These are phyloP conservation scores for Arenaria interpres DNA, from an alignment of 2,113 vertebrate species.

Conservation along the genomic window DNA sequence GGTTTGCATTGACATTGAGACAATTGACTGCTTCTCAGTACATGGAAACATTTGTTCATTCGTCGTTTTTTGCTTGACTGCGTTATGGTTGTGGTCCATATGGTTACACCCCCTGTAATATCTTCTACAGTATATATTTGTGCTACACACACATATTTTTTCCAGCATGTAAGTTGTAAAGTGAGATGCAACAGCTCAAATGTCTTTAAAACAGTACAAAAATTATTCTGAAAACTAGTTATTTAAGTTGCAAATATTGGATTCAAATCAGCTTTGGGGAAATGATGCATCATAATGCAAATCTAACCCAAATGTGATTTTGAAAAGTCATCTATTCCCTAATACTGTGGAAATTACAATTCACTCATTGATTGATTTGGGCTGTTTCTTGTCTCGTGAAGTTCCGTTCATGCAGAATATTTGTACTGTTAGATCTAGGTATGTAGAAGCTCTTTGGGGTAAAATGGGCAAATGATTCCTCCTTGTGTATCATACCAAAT, in stretches of 20 bases:
- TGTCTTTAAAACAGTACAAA: neutral
- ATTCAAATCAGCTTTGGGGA: neutral
- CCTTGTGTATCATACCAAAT: neutral
- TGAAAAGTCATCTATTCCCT: neutral
- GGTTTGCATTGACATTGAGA: neutral
- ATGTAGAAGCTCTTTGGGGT: neutral
- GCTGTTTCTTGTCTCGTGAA: neutral
- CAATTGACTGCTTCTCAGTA: neutral
- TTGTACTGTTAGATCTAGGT: neutral
- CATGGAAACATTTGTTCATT: slow-evolving; percentile 11
- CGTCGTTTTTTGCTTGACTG: neutral
- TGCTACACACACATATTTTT: neutral
- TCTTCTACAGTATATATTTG: neutral
- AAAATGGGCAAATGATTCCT: neutral
- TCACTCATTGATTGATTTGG: neutral
- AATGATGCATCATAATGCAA: neutral
- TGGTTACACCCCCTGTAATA: neutral
- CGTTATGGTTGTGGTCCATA: neutral
- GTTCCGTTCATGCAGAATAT: neutral
- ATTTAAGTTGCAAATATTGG: neutral
- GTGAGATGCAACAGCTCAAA: neutral
- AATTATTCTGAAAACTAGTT: neutral
- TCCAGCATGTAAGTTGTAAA: neutral
- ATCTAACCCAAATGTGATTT: slow-evolving; percentile 23
- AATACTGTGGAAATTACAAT: neutral